Evolutionary conservation across 35 echinoderm and acorn worm genomes (phyloP).

Genomic region (Anneissia japonica): DNA sequence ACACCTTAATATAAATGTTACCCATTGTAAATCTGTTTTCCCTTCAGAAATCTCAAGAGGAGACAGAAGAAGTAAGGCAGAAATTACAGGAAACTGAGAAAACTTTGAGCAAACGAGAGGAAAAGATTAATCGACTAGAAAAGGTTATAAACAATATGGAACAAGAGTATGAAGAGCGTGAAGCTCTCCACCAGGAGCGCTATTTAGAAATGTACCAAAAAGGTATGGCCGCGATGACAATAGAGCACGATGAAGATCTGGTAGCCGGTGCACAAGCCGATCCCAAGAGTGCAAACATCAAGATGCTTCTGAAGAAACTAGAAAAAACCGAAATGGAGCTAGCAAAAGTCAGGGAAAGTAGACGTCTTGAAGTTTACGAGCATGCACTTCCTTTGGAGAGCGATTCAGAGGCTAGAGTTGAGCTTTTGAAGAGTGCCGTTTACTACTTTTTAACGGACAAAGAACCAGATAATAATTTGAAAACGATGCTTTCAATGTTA

Average conservation of each 20-base stretch:
- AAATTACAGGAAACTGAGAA: neutral
- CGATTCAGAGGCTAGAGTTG: constrained; percentile 37
- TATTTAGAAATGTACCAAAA: constrained; percentile 57
- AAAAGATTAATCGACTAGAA: constrained; percentile 2
- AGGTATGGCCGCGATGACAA: constrained; percentile 1
- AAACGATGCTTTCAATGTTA: constrained; percentile 37
- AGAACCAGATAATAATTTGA: constrained; percentile 32
- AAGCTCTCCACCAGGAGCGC: constrained; percentile 11
- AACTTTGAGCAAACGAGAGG: constrained; percentile 1
- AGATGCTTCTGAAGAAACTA: constrained; percentile 24
- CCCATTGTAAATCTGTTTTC: too few relatives aligned
- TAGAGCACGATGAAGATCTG: constrained; percentile 49
- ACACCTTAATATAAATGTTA: too few relatives aligned
- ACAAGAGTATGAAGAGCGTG: constrained; percentile 29
- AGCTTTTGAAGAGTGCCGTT: constrained; percentile 44
- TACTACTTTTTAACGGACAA: constrained; percentile 43
- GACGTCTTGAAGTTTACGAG: constrained; percentile 30
- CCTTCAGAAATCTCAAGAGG: constrained; percentile 15
- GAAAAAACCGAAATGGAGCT: constrained; percentile 46
- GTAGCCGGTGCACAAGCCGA: neutral
- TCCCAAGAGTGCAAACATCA: constrained; percentile 3
- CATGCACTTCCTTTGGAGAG: constrained; percentile 2
- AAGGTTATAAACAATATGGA: constrained; percentile 22
- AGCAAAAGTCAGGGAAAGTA: constrained; percentile 25
- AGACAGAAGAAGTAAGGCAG: neutral